A percentile compares a stretch with the other conserved stretches of the same genome.
Conservation (phyloP, 2,113 vertebrate genomes). For the Serinus canaria region DNA sequence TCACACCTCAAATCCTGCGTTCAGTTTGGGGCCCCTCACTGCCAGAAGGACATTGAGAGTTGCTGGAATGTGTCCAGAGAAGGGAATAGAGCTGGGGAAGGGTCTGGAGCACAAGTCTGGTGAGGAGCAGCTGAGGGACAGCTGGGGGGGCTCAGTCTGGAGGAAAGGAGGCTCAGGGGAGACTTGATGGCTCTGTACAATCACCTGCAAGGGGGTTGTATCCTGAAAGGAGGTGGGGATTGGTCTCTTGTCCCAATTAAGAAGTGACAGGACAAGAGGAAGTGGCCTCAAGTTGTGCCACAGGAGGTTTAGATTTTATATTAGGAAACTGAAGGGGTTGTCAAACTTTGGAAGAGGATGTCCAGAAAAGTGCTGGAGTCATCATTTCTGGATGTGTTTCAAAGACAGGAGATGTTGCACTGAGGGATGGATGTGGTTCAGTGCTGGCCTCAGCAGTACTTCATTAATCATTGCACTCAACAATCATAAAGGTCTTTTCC, state of each 20-base stretch:
- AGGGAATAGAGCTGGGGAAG: fast-evolving
- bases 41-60: background rate
- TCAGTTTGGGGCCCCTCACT: background rate
- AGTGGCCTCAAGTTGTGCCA: background rate
- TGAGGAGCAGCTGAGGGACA: background rate
- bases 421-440: background rate
- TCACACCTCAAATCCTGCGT: background rate
- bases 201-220: fast-evolving
- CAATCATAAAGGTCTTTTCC: background rate
- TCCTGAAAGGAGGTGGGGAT: background rate
- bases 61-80: fast-evolving
- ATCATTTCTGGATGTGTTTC: background rate
- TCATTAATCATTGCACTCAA: background rate
- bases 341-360: background rate
- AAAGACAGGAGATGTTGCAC: background rate
- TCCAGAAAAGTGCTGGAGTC: background rate
- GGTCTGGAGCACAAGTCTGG: background rate
- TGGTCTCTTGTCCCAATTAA: background rate
- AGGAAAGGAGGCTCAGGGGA: background rate
- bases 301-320: background rate
- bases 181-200: background rate
- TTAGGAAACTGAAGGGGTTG: background rate
- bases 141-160: fast-evolving
- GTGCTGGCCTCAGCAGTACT: background rate
- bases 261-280: background rate